phyloP scores from a whole-genome alignment of 2,797 vertebrate genomes.

The Amphiprion clarkii region DNA sequence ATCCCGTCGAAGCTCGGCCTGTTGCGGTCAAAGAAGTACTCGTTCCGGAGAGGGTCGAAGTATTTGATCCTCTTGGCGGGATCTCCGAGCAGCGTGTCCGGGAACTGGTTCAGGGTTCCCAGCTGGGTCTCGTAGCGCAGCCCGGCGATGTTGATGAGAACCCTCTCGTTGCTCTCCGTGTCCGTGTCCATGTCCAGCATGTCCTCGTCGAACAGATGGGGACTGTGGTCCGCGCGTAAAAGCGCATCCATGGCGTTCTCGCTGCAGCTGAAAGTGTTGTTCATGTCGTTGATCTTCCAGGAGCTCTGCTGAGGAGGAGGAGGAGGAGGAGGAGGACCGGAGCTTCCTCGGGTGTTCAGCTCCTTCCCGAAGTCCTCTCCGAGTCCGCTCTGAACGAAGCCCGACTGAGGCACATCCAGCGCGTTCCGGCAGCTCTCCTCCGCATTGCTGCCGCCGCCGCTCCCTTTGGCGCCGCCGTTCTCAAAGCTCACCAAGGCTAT shows the following conservation, averaged over 20 bases:
- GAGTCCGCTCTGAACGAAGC: conserved; percentile 78
- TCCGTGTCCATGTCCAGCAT: conserved; percentile 82
- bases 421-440: conserved; percentile 76
- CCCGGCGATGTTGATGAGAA: conserved; percentile 95
- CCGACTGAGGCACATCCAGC: conserved; percentile 77
- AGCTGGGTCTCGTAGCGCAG: conserved; percentile 95
- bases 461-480: conserved; percentile 88
- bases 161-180: conserved; percentile 88
- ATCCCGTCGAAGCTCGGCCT: conserved; percentile 96
- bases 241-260: conserved; percentile 82
- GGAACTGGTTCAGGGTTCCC: conserved; percentile 95
- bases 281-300: conserved; percentile 89
- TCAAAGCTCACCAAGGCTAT: conserved; percentile 93
- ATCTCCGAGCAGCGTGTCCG: conserved; percentile 93
- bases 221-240: conserved; percentile 85
- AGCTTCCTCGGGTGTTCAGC: conserved; percentile 77
- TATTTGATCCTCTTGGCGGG: conserved; percentile 93
- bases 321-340: conserved; percentile 32
- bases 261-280: conserved; percentile 80
- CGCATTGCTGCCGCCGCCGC: conserved; percentile 75
- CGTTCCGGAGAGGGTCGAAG: conserved; percentile 96
- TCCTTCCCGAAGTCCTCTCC: conserved; percentile 80
- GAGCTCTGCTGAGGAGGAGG: conserved; percentile 57
- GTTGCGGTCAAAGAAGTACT: conserved; percentile 98
- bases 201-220: conserved; percentile 87